Evolutionary conservation across 1,140 invertebrate genomes (phyloP).

Genomic region (Sycobia sp.): DNA sequence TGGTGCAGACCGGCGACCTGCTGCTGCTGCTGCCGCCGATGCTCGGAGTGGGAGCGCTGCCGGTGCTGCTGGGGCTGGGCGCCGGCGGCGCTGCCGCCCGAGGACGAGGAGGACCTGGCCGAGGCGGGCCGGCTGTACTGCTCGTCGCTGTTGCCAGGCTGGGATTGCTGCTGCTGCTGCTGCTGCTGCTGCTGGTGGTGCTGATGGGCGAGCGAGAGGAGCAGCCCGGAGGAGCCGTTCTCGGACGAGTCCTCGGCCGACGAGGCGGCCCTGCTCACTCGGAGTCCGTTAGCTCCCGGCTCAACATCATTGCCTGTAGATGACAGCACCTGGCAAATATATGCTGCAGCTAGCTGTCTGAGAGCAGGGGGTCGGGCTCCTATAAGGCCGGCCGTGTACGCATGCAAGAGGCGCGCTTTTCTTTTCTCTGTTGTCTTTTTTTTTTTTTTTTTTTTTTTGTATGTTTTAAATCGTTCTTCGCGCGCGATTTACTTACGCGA

Average conservation of each 20-base stretch:
- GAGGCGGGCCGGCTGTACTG: slow-evolving; percentile 48
- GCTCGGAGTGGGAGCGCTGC: too few relatives aligned
- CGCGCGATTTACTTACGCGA: too few relatives aligned
- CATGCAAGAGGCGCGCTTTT: slow-evolving; percentile 29
- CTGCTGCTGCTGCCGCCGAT: slow-evolving; percentile 8
- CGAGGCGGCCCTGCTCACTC: slow-evolving; percentile 62
- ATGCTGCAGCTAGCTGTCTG: slow-evolving; percentile 64
- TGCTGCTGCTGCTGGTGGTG: not conserved
- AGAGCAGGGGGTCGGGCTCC: slow-evolving; percentile 59
- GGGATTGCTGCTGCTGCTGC: slow-evolving; percentile 11
- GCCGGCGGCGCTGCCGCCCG: not conserved
- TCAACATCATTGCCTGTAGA: slow-evolving; percentile 66
- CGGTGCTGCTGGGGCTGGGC: too few relatives aligned
- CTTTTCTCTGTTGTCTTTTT: too few relatives aligned
- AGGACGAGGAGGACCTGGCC: slow-evolving; percentile 61
- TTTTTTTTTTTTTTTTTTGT: not conserved
- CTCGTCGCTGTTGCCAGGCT: slow-evolving; percentile 15
- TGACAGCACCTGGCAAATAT: slow-evolving; percentile 68
- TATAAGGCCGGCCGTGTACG: slow-evolving; percentile 32
- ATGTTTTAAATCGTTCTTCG: not conserved
- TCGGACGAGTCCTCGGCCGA: slow-evolving; percentile 16
- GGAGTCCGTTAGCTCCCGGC: slow-evolving; percentile 64
- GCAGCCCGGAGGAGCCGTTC: slow-evolving; percentile 10
- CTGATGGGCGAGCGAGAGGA: not conserved
- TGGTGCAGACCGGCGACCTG: slow-evolving; percentile 5